Conservation (phyloP, 2,797 vertebrate genomes). For the Scomberomorus guttatus region DNA sequence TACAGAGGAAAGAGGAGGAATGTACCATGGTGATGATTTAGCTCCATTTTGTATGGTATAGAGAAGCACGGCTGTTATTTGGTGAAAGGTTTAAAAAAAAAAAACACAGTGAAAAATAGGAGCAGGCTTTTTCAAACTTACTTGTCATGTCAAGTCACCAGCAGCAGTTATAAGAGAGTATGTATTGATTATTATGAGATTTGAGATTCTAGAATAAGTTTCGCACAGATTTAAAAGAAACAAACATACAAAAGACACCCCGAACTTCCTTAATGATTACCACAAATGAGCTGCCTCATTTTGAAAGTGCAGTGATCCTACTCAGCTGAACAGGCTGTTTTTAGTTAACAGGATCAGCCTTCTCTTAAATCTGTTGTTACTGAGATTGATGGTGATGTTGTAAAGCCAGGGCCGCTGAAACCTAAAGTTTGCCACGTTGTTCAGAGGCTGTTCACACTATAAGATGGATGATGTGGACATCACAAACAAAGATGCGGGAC, state of each 20-base stretch:
- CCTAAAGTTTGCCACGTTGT: background rate
- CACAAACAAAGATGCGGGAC: background rate
- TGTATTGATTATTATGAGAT: background rate
- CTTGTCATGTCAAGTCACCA: background rate
- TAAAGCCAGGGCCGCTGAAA: background rate
- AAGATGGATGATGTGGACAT: background rate
- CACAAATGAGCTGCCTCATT: conserved; percentile 42
- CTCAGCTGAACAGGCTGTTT: conserved; percentile 48
- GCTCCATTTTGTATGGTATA: background rate
- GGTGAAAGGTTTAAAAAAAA: background rate
- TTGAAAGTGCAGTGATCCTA: conserved; percentile 40
- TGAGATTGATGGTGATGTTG: conserved; percentile 43
- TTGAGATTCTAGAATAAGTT: conserved; percentile 2
- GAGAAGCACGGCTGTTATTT: background rate
- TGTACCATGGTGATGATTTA: background rate
- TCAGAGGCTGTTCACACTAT: background rate
- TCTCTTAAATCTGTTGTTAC: conserved; percentile 38
- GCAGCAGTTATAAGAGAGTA: background rate
- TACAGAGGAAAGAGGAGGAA: background rate
- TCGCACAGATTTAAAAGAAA: conserved; percentile 21
- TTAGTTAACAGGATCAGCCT: conserved; percentile 41
- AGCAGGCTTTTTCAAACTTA: background rate
- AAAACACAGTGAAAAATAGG: background rate
- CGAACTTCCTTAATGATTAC: conserved; percentile 31
- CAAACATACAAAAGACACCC: conserved; percentile 14